A percentile compares a stretch with the other conserved stretches of the same genome.
Evolutionary conservation across 2,113 vertebrate genomes (phyloP).

Genomic region (Brachyistius frenatus): DNA sequence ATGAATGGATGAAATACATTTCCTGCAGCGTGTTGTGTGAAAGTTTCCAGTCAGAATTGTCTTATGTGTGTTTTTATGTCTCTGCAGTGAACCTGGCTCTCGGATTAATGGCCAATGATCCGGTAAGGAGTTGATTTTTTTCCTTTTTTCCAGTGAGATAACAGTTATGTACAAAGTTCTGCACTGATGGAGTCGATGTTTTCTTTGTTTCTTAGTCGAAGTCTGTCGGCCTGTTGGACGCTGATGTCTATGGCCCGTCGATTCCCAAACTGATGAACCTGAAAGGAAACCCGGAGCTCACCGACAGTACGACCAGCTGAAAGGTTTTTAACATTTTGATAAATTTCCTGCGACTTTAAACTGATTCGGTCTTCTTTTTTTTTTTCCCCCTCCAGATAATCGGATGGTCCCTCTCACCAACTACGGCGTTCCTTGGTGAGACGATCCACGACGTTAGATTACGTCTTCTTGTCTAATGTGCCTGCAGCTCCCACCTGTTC

Average conservation of each 20-base stretch:
- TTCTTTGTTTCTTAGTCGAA: constrained; percentile 82
- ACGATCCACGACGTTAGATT: background rate
- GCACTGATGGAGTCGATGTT: too few relatives aligned
- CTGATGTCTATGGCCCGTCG: constrained; percentile 94
- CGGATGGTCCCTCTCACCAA: constrained; percentile 95
- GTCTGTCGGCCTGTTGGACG: constrained; percentile 93
- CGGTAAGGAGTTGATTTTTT: constrained; percentile 77
- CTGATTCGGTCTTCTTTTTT: background rate
- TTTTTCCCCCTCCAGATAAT: constrained; percentile 88
- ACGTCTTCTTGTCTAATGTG: accelerated
- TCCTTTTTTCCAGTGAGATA: too few relatives aligned
- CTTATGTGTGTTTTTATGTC: constrained; percentile 13
- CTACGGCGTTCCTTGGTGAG: constrained; percentile 94
- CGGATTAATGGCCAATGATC: constrained; percentile 89
- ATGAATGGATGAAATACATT: too few relatives aligned
- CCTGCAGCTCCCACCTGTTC: accelerated
- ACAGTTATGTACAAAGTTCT: too few relatives aligned
- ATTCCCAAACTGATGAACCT: constrained; percentile 98
- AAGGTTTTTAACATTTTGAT: background rate
- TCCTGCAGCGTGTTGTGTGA: too few relatives aligned
- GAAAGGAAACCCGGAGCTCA: constrained; percentile 93
- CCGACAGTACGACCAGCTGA: constrained; percentile 84
- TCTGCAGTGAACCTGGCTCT: constrained; percentile 94
- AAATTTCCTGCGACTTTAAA: background rate
- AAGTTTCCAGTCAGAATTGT: too few relatives aligned